Evolutionary conservation across 2,113 vertebrate species (phyloP), one percentile per base, ranked within the genome.

Genomic region (Antennarius striatus): DNA sequence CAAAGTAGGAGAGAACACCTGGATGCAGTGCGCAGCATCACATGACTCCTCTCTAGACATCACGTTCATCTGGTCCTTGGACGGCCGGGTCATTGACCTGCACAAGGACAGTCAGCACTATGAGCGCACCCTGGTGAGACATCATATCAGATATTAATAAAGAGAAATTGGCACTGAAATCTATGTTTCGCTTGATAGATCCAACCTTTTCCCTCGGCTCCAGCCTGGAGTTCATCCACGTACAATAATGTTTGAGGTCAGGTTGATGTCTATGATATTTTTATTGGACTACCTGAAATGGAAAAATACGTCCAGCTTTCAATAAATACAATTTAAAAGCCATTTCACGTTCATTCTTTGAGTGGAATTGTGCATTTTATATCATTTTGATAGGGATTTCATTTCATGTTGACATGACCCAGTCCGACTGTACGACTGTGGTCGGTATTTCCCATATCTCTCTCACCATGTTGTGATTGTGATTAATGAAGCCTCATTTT

Each of bases 1-100:
- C 75, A 96, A 93, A 3, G 95, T 94, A 65, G 96, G 97, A n/a
- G 94, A 97, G 80, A 93, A 92, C 15, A 86, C 93, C 56, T 88
- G 86, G 49, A 96, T 99, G 95, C 95, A 97, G 40, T 99, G 98
- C 15, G 93, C 89, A 0, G 98, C 97, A 0, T 95, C 94, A 52
- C 94, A 96, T 48, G 98, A 99, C 82, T 73, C 90, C 3, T 83
- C 89, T 5, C 84, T 99, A 76, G 96, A 98, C 81, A 93, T 99
- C 85, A 95, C 95, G 5, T 98, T 98, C 80, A 92, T 97, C 77
- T 99, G 98, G 98, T 93, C 96, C 64, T 89, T 98, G 62, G 95
- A 98, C 48, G 94, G 93, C 65, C 94, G 92, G 28, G 88, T 93
- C 77, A 94, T 99, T 49, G 96, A 99, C 87, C 92, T 96, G 55